These are phyloP conservation scores for Argyra leucocephala DNA, from an alignment of 2,888 invertebrate genomes.

Conservation along the genomic window DNA sequence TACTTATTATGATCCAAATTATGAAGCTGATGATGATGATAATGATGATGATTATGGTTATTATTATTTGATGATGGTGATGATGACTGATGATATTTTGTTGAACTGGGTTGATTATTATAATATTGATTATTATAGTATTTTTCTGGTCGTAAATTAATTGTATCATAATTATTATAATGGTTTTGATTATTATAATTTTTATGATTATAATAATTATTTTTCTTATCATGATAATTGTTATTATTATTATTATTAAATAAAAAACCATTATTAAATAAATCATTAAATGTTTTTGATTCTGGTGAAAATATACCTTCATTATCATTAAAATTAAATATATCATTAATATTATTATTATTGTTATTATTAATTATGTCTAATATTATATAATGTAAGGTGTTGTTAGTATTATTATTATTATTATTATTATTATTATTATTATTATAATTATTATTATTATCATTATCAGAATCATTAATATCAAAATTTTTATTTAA, in stretches of 20 bases:
- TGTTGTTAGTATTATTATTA: no score
- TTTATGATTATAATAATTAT: no score
- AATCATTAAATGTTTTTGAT: constrained; percentile 38
- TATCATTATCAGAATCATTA: not conserved
- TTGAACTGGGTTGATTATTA: not conserved
- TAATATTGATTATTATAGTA: not conserved
- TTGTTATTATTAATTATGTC: not conserved
- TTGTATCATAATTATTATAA: not conserved
- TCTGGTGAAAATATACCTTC: constrained; percentile 36
- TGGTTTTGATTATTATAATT: no score
- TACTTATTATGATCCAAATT: not conserved
- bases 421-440: not conserved
- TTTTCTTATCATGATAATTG: no score
- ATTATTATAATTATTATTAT: constrained; percentile 4
- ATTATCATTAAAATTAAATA: constrained; percentile 34
- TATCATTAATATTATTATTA: constrained; percentile 29
- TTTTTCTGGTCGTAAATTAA: not conserved
- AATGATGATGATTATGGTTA: not conserved
- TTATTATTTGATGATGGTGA: not conserved
- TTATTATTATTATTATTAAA: not conserved
- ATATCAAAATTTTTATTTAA: not conserved
- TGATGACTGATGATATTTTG: not conserved
- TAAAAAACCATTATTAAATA: constrained; percentile 27
- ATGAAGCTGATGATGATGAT: no score
- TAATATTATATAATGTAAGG: no score